These are phyloP conservation scores for Syngnathoides biaculeatus DNA, from an alignment of 2,113 vertebrate species.

Conservation along the genomic window DNA sequence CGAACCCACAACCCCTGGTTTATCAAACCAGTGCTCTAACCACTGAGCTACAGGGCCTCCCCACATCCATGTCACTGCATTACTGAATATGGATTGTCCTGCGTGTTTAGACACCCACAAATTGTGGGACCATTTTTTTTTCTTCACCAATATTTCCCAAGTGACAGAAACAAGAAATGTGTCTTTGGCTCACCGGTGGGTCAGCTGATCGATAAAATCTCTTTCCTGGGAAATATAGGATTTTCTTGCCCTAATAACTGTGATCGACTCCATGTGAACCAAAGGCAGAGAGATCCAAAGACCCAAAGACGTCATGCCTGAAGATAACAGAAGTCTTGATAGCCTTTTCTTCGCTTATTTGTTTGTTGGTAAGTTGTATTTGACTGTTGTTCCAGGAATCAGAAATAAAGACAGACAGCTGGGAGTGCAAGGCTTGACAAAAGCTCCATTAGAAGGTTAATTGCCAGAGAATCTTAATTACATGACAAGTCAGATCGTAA, in stretches of 20 bases:
- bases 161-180: conserved; percentile 45
- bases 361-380: conserved; percentile 45
- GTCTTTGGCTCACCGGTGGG: background rate
- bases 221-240: conserved; percentile 15
- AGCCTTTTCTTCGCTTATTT: conserved; percentile 12
- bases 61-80: conserved; percentile 37
- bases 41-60: no score
- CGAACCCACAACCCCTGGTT: no score
- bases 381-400: conserved; percentile 44
- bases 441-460: conserved; percentile 75
- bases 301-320: background rate
- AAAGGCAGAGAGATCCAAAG: background rate
- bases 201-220: conserved; percentile 30
- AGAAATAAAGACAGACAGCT: conserved; percentile 61
- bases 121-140: conserved; percentile 31
- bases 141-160: conserved; percentile 31
- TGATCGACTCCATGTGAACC: conserved; percentile 9
- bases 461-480: conserved; percentile 76
- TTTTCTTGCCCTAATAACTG: conserved; percentile 26
- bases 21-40: no score
- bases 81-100: conserved; percentile 62
- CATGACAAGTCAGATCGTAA: conserved; percentile 63
- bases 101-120: conserved; percentile 35
- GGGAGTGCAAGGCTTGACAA: conserved; percentile 64
- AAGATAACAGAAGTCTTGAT: conserved; percentile 18